Evolutionary conservation across 1,140 invertebrate species (phyloP).

Genomic region (Cotesia vestalis): DNA sequence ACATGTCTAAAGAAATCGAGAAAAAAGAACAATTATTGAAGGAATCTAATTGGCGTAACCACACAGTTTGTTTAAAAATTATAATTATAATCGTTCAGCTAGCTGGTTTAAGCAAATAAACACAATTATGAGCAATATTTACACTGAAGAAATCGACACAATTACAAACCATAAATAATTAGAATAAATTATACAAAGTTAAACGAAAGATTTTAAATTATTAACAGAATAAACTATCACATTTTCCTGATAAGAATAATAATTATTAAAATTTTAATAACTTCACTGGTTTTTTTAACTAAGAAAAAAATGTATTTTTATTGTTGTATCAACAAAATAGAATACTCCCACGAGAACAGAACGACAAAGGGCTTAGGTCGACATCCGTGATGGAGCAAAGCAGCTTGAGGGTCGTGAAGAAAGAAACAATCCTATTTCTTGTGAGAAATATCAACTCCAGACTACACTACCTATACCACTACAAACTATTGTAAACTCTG

Average conservation of each 20-base stretch:
- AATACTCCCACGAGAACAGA: conserved; percentile 6
- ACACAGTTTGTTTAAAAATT: background rate
- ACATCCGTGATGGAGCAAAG: no score
- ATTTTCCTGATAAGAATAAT: no score
- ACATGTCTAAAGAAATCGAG: no score
- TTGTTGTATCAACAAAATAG: background rate
- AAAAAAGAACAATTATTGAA: no score
- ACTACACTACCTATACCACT: no score
- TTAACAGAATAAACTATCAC: no score
- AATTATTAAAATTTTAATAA: no score
- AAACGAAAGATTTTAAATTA: no score
- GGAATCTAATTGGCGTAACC: background rate
- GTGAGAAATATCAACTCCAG: conserved; percentile 31
- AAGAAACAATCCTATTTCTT: conserved; percentile 34
- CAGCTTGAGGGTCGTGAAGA: background rate
- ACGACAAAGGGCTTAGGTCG: conserved; percentile 12
- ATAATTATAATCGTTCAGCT: conserved; percentile 2
- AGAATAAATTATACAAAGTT: background rate
- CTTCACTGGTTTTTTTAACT: no score
- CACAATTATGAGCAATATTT: background rate
- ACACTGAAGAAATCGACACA: background rate
- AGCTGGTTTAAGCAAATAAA: background rate
- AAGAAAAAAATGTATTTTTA: no score
- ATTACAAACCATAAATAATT: conserved; percentile 9
- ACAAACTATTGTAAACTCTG: no score